A percentile compares a stretch with the other conserved stretches of the same genome.
These are phyloP conservation scores for Helicoverpa zea DNA, from an alignment of 1,140 invertebrate genomes.

Conservation along the genomic window DNA sequence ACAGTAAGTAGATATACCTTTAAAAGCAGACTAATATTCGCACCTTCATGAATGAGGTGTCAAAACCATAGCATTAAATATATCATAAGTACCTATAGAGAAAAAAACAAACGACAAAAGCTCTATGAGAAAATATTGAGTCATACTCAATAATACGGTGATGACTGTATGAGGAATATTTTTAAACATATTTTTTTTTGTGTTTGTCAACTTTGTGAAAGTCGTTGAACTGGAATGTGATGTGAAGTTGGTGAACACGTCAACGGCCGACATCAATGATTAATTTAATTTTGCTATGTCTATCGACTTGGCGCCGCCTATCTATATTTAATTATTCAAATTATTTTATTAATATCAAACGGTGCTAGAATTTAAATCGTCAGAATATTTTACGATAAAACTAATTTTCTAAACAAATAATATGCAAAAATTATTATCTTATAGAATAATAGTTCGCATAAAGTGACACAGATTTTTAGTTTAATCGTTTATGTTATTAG, in stretches of 20 bases:
- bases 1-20: no score
- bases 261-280: constrained; percentile 32
- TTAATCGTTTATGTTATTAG: constrained; percentile 1
- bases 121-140: constrained; percentile 45
- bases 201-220: constrained; percentile 20
- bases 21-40: no score
- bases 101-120: constrained; percentile 7
- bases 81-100: no score
- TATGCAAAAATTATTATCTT: background rate
- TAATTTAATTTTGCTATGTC: constrained; percentile 31
- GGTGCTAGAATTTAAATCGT: background rate
- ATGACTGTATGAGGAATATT: constrained; percentile 44
- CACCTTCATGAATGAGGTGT: no score
- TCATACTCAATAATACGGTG: constrained; percentile 47
- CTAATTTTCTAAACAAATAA: background rate
- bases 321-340: constrained; percentile 28
- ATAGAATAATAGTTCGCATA: background rate
- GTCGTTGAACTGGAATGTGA: constrained; percentile 39
- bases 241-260: constrained; percentile 38
- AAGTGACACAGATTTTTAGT: constrained; percentile 19
- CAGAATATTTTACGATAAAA: background rate
- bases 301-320: constrained; percentile 30
- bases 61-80: no score
- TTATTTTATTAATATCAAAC: constrained; percentile 9
- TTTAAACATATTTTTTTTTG: constrained; percentile 39